A percentile compares a stretch with the other conserved stretches of the same genome.
Evolutionary conservation across 2,797 vertebrate genomes (phyloP).

Genomic region (Tenualosa ilisha): DNA sequence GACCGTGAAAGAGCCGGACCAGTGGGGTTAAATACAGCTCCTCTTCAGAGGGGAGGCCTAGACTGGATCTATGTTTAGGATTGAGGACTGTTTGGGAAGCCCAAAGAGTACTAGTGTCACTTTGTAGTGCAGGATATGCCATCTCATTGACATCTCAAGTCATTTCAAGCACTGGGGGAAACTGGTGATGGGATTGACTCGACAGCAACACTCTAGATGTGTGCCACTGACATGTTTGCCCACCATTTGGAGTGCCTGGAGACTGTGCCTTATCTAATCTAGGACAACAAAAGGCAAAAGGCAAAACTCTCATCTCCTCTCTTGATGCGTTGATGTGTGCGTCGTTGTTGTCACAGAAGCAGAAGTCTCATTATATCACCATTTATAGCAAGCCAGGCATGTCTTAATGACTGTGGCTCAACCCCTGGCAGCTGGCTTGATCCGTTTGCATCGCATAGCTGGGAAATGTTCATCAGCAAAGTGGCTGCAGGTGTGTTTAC

Average conservation of each 20-base stretch:
- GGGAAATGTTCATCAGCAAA: constrained; percentile 12
- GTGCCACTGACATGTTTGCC: not conserved
- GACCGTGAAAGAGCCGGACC: not conserved
- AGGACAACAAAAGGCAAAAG: constrained; percentile 8
- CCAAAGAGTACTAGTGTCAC: not conserved
- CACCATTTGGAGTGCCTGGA: not conserved
- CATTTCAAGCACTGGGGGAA: not conserved
- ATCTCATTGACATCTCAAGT: not conserved
- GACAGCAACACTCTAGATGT: too few relatives aligned
- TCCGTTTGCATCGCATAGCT: constrained; percentile 16
- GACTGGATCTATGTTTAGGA: not conserved
- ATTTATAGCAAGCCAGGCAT: constrained; percentile 43
- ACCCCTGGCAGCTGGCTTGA: constrained; percentile 29
- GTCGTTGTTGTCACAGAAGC: not conserved
- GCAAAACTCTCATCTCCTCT: not conserved
- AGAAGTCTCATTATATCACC: constrained; percentile 40
- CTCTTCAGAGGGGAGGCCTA: not conserved
- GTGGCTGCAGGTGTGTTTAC: not conserved
- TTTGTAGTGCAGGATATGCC: not conserved
- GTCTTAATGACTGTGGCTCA: constrained; percentile 48
- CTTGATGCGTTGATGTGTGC: not conserved
- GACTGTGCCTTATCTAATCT: not conserved
- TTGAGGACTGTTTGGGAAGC: not conserved
- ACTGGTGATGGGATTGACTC: not conserved
- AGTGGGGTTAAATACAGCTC: not conserved